Percentiles rank a stretch among this genome's conserved stretches.
Conservation (phyloP, 2,113 vertebrate genomes). For the Thinocorus orbignyianus region DNA sequence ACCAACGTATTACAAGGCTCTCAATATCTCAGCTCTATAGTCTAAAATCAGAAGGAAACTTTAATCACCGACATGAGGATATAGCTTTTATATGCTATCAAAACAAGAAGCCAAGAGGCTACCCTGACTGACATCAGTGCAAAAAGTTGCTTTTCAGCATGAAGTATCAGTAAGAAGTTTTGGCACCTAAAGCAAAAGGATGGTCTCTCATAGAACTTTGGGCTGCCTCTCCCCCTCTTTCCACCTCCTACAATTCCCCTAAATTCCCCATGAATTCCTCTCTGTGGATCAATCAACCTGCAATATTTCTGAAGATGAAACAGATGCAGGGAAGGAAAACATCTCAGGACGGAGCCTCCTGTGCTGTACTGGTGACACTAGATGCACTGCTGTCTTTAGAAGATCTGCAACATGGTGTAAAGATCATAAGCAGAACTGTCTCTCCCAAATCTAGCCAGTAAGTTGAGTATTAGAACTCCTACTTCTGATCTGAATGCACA, state of each 20-base stretch:
- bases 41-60: background rate
- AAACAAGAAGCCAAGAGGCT: background rate
- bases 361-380: background rate
- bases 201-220: background rate
- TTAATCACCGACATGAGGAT: background rate
- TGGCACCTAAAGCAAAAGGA: background rate
- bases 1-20: background rate
- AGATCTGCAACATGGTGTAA: background rate
- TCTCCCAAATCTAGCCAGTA: background rate
- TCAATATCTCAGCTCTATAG: background rate
- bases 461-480: background rate
- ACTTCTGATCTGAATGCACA: background rate
- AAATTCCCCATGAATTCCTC: background rate
- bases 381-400: background rate
- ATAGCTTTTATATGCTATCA: background rate
- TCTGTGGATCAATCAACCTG: background rate
- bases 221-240: background rate
- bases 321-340: background rate
- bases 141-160: background rate
- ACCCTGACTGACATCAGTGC: background rate
- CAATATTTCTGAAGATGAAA: background rate
- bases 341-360: background rate
- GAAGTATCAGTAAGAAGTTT: background rate
- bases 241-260: background rate
- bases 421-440: background rate